Percentiles rank a stretch among this genome's conserved stretches.
These are phyloP conservation scores for Heliconius ismenius DNA, from an alignment of 2,888 invertebrate species.

Conservation along the genomic window DNA sequence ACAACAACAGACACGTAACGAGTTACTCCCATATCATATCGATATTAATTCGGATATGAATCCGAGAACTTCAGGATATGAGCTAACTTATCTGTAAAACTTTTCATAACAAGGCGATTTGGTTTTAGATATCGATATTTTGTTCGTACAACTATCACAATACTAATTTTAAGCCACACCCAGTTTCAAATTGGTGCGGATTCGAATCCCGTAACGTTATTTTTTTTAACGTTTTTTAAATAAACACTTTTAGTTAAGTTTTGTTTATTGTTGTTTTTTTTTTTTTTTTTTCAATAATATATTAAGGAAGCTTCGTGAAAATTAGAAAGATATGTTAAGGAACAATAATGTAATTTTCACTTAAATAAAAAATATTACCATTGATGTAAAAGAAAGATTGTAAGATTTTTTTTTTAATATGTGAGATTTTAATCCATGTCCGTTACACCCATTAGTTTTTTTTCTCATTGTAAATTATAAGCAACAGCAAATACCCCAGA, in stretches of 20 bases:
- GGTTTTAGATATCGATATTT: slow-evolving; percentile 2
- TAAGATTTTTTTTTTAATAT: too few relatives aligned
- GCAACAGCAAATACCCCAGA: too few relatives aligned
- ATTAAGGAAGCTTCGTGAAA: background rate
- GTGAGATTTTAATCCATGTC: too few relatives aligned
- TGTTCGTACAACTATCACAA: background rate
- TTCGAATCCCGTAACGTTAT: too few relatives aligned
- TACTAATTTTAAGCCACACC: background rate
- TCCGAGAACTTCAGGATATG: slow-evolving; percentile 63
- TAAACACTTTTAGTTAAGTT: too few relatives aligned
- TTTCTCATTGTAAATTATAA: too few relatives aligned
- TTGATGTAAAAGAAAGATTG: too few relatives aligned
- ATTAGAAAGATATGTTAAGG: background rate
- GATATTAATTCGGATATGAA: slow-evolving; percentile 78
- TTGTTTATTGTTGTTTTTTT: background rate
- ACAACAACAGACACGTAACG: slow-evolving; percentile 61
- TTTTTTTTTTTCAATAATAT: background rate
- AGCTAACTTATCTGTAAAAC: slow-evolving; percentile 57
- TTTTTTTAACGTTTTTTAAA: too few relatives aligned
- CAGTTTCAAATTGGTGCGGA: background rate
- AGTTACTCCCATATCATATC: slow-evolving; percentile 66
- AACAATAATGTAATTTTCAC: too few relatives aligned
- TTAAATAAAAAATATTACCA: too few relatives aligned
- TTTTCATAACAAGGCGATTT: slow-evolving; percentile 35
- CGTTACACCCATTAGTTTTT: too few relatives aligned